Evolutionary conservation across 2,797 vertebrate genomes (phyloP).

Genomic region (Thalassophryne amazonica): DNA sequence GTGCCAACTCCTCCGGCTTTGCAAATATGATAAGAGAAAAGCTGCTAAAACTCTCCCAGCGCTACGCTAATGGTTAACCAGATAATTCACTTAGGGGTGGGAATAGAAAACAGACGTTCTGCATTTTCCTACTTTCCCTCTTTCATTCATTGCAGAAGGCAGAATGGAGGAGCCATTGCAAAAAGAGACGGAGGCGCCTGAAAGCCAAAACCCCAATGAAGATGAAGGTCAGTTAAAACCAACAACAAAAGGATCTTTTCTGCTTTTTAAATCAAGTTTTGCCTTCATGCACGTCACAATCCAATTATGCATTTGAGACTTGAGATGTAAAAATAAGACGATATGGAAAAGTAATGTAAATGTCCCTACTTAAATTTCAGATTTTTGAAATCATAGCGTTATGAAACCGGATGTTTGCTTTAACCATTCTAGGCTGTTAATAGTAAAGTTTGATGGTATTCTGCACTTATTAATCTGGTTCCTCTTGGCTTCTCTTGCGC

Average conservation of each 20-base stretch:
- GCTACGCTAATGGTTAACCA: constrained; percentile 82
- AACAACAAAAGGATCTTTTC: too few species aligned
- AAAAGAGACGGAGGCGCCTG: constrained; percentile 47
- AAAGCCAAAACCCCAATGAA: constrained; percentile 54
- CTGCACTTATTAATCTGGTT: too few species aligned
- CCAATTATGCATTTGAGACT: too few species aligned
- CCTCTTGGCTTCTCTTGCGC: constrained; percentile 31
- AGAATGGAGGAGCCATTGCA: constrained; percentile 81
- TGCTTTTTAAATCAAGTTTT: neutral
- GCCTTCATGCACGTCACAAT: neutral
- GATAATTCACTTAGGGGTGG: constrained; percentile 89
- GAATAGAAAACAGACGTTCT: constrained; percentile 72
- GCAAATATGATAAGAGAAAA: constrained; percentile 85
- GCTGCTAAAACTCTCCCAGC: constrained; percentile 72
- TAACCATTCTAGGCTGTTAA: too few species aligned
- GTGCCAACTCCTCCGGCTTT: constrained; percentile 83
- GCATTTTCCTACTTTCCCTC: constrained; percentile 25
- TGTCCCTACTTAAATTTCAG: neutral
- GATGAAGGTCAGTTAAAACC: constrained; percentile 67
- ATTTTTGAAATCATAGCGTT: neutral
- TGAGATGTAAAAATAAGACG: too few species aligned
- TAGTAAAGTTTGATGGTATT: too few species aligned
- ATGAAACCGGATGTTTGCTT: neutral
- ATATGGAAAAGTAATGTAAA: too few species aligned
- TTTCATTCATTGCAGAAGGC: constrained; percentile 63